These are phyloP conservation scores for Sprattus sprattus DNA, from an alignment of 2,113 vertebrate species.

Conservation along the genomic window DNA sequence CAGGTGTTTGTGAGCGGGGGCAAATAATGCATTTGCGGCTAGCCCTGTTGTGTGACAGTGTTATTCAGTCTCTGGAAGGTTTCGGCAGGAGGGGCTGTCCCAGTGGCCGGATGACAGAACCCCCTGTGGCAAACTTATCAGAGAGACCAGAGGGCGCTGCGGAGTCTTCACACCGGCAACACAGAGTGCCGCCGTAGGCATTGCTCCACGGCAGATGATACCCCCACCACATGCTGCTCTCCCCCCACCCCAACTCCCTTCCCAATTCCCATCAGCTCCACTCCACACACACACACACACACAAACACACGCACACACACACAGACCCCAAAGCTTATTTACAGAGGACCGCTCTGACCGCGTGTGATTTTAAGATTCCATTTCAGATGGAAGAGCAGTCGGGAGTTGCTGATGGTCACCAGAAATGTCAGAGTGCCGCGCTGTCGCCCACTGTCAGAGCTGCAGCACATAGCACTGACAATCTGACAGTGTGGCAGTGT, in stretches of 20 bases:
- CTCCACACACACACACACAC: conserved; percentile 18
- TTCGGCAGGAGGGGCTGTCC: conserved; percentile 18
- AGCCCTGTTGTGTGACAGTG: conserved; percentile 22
- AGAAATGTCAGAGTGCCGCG: not conserved
- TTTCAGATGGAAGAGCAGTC: not conserved
- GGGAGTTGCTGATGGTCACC: not conserved
- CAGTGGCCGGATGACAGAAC: conserved; percentile 19
- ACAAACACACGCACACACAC: not conserved
- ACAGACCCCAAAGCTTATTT: not conserved
- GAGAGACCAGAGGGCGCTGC: conserved; percentile 40
- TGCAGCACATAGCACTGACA: not conserved
- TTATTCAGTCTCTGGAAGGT: conserved; percentile 37
- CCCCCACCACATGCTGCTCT: conserved; percentile 24
- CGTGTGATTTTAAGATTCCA: not conserved
- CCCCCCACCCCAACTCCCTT: not conserved
- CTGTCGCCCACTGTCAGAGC: not conserved
- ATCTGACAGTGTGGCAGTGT: not conserved
- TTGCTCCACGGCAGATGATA: conserved; percentile 33
- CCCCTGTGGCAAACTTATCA: conserved; percentile 44
- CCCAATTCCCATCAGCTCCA: not conserved
- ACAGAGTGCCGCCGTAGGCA: conserved; percentile 1
- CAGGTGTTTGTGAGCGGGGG: conserved; percentile 13
- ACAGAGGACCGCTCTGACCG: not conserved
- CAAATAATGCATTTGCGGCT: conserved; percentile 29
- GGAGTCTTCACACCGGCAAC: conserved; percentile 24